Base-by-base conservation (phyloP, 2,797 vertebrate genomes). In the Bufotes viridis region DNA sequence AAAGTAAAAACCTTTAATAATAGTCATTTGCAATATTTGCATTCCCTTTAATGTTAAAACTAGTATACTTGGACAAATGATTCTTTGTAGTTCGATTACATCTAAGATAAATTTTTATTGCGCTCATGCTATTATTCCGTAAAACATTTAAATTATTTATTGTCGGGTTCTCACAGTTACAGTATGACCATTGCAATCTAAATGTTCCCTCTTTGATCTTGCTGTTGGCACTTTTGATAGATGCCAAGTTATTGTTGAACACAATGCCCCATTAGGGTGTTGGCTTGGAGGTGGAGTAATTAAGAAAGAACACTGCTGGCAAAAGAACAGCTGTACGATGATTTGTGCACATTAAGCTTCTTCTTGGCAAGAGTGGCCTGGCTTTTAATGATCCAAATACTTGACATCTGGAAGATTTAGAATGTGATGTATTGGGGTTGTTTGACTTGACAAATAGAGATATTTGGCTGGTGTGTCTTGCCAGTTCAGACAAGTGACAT, bases 401-500 rank as follows among this genome's bases (percentile, higher is more conserved):
- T 74, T 87, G 67, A 75, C 79, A 82, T 82, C 79, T 87, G 79
- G 69, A 57, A 82, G 34, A 81, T 49, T 74, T 87, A 65, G 55
- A 82, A 75, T 82, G 79, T 82, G 55, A 69, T 74, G 53, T 55
- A 87, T 81, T 81, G 67, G 79, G 85, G 67, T 70, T 87, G 55
- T 57, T 86, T 86, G 75, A 85, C 84, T 85, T 85, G 84, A 85
- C 74, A 78, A 85, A 78, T 85, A 85, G 34, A 85, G 42, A 78
- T 78, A 85, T 78, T 85, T 85, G 84, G 84, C 84, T 65, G 60
- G 57, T 60, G 55, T 24, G 49, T 61, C 29, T 84, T 70, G 84
- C 72, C 60, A 78, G 84, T 78, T 78, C 60, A 78, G 42, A 65
- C 84, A 78, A 85, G 58, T 26, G 29, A 55, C 72, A 85, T 76